Conservation (phyloP, 2,797 vertebrate species). For the Onychomys torridus region DNA sequence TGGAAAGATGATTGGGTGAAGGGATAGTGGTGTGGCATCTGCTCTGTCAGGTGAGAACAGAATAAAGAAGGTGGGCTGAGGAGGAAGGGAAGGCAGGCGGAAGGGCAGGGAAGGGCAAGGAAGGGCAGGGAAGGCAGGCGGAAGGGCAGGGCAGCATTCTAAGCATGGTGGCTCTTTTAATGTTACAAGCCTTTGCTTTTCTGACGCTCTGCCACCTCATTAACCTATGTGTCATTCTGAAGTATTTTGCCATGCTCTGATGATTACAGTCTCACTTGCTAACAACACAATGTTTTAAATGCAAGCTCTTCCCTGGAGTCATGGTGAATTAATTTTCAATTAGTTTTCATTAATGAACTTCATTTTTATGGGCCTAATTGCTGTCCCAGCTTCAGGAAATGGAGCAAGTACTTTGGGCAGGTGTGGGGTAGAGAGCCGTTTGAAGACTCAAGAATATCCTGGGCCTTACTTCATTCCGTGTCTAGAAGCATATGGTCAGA, state of each 20-base stretch:
- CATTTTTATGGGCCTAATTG: conserved; percentile 81
- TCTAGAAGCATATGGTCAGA: neutral
- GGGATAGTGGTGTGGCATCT: neutral
- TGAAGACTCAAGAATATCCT: conserved; percentile 42
- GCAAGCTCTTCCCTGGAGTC: conserved; percentile 81
- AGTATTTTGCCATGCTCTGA: conserved; percentile 81
- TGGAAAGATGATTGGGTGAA: conserved; percentile 3
- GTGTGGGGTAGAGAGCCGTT: neutral
- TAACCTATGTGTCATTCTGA: conserved; percentile 81
- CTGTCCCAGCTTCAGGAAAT: conserved; percentile 74
- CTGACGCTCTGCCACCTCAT: conserved; percentile 77
- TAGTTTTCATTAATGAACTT: conserved; percentile 84
- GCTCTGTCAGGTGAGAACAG: neutral
- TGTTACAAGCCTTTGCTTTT: conserved; percentile 77
- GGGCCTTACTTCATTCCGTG: conserved; percentile 24
- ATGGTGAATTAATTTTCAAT: conserved; percentile 84
- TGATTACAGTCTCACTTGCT: conserved; percentile 81
- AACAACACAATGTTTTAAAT: conserved; percentile 82
- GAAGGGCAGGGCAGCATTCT: conserved; percentile 10
- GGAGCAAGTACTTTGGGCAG: conserved; percentile 64
- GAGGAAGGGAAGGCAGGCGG: neutral
- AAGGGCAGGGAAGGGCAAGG: too few species aligned
- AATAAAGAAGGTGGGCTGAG: neutral
- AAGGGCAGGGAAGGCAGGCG: neutral
- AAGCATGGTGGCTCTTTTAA: conserved; percentile 68